phyloP scores from a whole-genome alignment of 2,888 invertebrate genomes.

The Plebejus melissa region DNA sequence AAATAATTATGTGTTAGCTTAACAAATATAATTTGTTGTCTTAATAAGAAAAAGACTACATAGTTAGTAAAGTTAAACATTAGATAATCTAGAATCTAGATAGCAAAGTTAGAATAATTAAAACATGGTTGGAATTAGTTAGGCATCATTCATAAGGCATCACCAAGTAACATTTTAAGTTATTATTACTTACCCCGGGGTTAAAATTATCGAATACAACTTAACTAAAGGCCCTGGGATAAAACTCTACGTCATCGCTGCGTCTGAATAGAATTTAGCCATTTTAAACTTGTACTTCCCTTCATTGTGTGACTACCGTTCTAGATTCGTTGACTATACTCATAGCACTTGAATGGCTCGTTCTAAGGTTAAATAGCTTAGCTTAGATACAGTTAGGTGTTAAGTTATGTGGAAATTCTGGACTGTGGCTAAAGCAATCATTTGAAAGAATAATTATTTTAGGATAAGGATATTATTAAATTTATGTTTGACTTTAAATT shows the following conservation, averaged over 20 bases:
- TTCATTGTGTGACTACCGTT: constrained; percentile 26
- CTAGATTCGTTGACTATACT: neutral
- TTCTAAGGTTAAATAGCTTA: constrained; percentile 19
- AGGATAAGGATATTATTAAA: too few relatives aligned
- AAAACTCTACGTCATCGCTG: neutral
- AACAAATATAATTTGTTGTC: too few relatives aligned
- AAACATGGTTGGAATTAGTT: neutral
- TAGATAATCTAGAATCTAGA: too few relatives aligned
- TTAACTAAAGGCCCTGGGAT: neutral
- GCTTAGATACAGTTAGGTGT: constrained; percentile 5
- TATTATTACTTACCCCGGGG: neutral
- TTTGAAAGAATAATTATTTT: neutral
- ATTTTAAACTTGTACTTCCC: constrained; percentile 17
- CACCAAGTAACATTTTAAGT: too few relatives aligned
- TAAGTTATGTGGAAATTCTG: neutral
- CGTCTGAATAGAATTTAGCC: neutral
- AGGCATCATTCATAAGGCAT: too few relatives aligned
- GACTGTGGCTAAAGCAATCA: neutral
- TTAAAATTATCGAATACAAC: neutral
- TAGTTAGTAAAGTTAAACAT: too few relatives aligned
- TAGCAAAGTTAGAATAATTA: too few relatives aligned
- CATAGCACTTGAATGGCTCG: constrained; percentile 21
- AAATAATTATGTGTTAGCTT: neutral
- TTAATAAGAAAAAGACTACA: too few relatives aligned
- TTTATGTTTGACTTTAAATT: too few relatives aligned